Evolutionary conservation across 2,113 vertebrate genomes (phyloP).

Genomic region (Laticauda colubrina): DNA sequence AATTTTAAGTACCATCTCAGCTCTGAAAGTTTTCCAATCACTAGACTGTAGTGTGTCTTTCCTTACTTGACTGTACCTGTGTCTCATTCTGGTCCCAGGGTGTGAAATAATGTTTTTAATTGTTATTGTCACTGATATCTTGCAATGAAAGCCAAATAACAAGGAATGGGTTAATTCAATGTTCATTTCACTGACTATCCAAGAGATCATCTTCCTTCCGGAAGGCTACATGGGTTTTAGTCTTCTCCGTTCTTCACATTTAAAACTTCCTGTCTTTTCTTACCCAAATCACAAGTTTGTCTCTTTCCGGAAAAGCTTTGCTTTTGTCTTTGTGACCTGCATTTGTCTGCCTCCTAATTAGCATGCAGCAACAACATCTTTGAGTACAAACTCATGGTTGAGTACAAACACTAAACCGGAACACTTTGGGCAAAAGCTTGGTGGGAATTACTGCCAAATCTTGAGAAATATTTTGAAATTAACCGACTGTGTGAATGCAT

Average conservation of each 20-base stretch:
- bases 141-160: constrained; percentile 17
- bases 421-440: constrained; percentile 31
- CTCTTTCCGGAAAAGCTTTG: constrained; percentile 66
- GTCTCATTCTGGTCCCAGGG: background rate
- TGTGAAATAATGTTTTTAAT: background rate
- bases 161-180: constrained; percentile 50
- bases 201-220: constrained; percentile 39
- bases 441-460: background rate
- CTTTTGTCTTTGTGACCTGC: constrained; percentile 70
- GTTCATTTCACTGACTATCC: constrained; percentile 28
- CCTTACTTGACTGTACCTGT: background rate
- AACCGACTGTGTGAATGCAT: fast-evolving
- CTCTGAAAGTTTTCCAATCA: background rate
- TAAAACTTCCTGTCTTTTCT: constrained; percentile 71
- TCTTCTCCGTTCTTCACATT: constrained; percentile 62
- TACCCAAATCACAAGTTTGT: constrained; percentile 70
- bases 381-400: constrained; percentile 44
- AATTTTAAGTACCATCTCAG: background rate
- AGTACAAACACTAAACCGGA: constrained; percentile 48
- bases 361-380: constrained; percentile 63
- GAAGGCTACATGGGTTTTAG: constrained; percentile 57
- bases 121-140: background rate
- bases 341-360: constrained; percentile 71
- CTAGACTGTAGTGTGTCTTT: background rate
- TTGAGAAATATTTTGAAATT: background rate